Percentiles rank a stretch among this genome's conserved stretches.
Conservation (phyloP, 1,140 invertebrate genomes). For the Micrasema longulum region DNA sequence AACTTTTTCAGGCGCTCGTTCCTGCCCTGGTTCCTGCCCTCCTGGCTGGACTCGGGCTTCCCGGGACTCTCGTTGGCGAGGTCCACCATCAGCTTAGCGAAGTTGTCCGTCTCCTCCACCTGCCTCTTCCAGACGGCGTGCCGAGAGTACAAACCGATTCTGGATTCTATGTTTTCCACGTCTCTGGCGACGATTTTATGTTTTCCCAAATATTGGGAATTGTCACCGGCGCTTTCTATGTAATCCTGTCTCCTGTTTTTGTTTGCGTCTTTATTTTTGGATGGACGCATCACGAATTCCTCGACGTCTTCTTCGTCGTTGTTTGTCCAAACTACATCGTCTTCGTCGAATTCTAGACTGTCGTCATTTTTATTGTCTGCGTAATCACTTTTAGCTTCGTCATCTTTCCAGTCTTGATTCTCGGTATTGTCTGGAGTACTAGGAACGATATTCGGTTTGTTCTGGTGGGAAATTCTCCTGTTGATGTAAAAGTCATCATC, state of each 20-base stretch:
- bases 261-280: conserved; percentile 10
- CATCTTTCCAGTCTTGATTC: conserved; percentile 23
- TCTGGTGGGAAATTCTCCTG: conserved; percentile 50
- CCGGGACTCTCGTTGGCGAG: neutral
- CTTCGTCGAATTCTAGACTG: conserved; percentile 34
- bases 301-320: conserved; percentile 40
- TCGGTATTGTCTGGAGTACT: conserved; percentile 24
- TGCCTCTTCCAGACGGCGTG: conserved; percentile 20
- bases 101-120: conserved; percentile 15
- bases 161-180: neutral
- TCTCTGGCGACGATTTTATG: conserved; percentile 36
- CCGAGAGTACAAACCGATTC: neutral
- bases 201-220: conserved; percentile 33
- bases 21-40: neutral
- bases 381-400: neutral
- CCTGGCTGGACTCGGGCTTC: too few relatives aligned
- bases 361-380: conserved; percentile 37
- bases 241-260: conserved; percentile 16
- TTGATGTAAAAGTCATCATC: conserved; percentile 50
- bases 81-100: conserved; percentile 33
- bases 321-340: conserved; percentile 44
- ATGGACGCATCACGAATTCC: conserved; percentile 4
- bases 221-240: neutral
- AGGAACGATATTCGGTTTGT: conserved; percentile 27
- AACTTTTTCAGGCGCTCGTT: conserved; percentile 36